These are phyloP conservation scores for Paedocypris sp. DNA, from an alignment of 2,113 vertebrate genomes.

Conservation along the genomic window DNA sequence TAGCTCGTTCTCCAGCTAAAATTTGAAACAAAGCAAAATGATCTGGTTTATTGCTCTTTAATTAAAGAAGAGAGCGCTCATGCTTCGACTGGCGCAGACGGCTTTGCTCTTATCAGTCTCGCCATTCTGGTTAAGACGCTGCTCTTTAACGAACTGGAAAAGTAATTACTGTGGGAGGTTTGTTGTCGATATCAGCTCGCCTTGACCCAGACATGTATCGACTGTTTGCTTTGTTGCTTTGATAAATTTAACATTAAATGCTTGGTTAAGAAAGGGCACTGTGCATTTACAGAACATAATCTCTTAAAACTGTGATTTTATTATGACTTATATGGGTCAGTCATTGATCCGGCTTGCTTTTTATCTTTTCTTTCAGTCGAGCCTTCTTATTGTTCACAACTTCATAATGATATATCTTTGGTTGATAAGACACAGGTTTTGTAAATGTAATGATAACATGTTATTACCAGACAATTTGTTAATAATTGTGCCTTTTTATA, in stretches of 20 bases:
- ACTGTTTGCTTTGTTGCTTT: slow-evolving; percentile 12
- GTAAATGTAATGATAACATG: no score
- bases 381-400: no score
- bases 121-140: slow-evolving; percentile 11
- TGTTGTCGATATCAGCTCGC: slow-evolving; percentile 8
- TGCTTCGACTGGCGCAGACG: background rate
- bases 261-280: background rate
- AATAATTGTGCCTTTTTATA: no score
- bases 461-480: no score
- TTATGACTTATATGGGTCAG: background rate
- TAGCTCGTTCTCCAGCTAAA: background rate
- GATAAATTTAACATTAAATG: slow-evolving; percentile 11
- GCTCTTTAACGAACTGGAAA: slow-evolving; percentile 28
- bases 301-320: slow-evolving; percentile 5
- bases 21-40: slow-evolving; percentile 6
- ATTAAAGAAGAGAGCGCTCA: slow-evolving; percentile 25
- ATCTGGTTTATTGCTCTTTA: slow-evolving; percentile 25
- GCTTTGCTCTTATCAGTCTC: slow-evolving; percentile 13
- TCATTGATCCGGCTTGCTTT: background rate
- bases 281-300: background rate
- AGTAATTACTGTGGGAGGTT: slow-evolving; percentile 29
- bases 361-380: background rate
- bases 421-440: no score
- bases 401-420: no score
- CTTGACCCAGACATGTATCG: slow-evolving; percentile 16